Conservation (phyloP, 2,113 vertebrate species). For the Nanger granti region DNA sequence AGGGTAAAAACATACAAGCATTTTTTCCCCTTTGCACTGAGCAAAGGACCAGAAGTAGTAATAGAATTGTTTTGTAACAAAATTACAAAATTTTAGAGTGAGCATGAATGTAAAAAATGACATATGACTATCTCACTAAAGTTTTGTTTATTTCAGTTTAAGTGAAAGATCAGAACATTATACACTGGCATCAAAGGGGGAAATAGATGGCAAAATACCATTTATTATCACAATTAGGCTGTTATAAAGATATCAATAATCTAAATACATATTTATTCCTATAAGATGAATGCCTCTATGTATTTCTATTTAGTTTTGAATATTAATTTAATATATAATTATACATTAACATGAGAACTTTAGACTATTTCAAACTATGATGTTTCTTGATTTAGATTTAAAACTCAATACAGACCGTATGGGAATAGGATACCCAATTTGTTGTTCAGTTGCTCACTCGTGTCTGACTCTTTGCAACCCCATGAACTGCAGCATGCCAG, state of each 20-base stretch:
- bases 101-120: background rate
- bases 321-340: background rate
- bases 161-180: background rate
- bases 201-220: constrained; percentile 4
- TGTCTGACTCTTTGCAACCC: background rate
- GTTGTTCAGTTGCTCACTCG: background rate
- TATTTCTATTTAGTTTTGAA: background rate
- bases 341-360: background rate
- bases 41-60: background rate
- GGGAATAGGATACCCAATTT: background rate
- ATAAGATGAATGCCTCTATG: background rate
- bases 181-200: background rate
- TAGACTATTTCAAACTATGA: background rate
- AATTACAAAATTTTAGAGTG: background rate
- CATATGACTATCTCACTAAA: background rate
- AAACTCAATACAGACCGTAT: background rate
- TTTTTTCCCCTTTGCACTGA: background rate
- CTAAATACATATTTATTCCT: background rate
- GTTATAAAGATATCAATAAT: background rate
- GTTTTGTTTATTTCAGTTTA: background rate
- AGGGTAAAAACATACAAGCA: background rate
- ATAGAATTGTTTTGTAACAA: background rate
- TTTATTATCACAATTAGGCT: background rate
- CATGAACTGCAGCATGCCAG: background rate
- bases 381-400: background rate